These are phyloP conservation scores for Centropus bengalensis DNA, from an alignment of 2,113 vertebrate species.

Conservation along the genomic window DNA sequence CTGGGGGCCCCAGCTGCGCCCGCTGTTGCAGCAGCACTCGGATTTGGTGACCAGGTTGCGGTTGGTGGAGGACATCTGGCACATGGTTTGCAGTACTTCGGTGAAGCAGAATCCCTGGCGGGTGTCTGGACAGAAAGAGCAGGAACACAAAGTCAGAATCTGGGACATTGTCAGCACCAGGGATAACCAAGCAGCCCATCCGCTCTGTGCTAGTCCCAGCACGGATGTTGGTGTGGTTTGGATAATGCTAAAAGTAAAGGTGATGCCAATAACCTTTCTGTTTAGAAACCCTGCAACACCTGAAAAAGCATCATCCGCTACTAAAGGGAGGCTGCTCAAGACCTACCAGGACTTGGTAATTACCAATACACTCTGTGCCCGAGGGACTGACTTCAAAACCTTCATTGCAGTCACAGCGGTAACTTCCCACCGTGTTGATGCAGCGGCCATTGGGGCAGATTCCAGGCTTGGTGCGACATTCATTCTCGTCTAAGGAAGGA, in stretches of 20 bases:
- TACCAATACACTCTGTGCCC: conserved; percentile 90
- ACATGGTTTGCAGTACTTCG: conserved; percentile 89
- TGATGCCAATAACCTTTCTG: neutral
- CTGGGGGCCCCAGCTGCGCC: conserved; percentile 89
- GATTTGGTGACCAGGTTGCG: conserved; percentile 89
- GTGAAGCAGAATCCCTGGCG: conserved; percentile 90
- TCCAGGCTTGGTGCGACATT: conserved; percentile 86
- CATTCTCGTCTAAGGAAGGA: conserved; percentile 84
- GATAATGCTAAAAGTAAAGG: neutral
- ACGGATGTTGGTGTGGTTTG: accelerated
- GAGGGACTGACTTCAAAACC: conserved; percentile 88
- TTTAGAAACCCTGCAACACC: neutral
- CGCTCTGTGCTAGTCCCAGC: no score
- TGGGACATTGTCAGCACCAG: neutral
- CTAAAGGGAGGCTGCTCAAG: neutral
- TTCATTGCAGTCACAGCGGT: conserved; percentile 89
- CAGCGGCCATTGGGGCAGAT: conserved; percentile 92
- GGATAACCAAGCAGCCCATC: neutral
- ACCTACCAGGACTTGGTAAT: neutral
- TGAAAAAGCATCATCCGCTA: neutral
- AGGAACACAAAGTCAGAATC: accelerated
- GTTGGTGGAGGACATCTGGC: conserved; percentile 88
- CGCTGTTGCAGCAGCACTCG: conserved; percentile 90
- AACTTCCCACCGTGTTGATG: conserved; percentile 89
- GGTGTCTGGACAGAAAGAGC: conserved; percentile 77